A percentile compares a stretch with the other conserved stretches of the same genome.
Evolutionary conservation across 2,113 vertebrate genomes (phyloP).

Genomic region (Tapirus terrestris): DNA sequence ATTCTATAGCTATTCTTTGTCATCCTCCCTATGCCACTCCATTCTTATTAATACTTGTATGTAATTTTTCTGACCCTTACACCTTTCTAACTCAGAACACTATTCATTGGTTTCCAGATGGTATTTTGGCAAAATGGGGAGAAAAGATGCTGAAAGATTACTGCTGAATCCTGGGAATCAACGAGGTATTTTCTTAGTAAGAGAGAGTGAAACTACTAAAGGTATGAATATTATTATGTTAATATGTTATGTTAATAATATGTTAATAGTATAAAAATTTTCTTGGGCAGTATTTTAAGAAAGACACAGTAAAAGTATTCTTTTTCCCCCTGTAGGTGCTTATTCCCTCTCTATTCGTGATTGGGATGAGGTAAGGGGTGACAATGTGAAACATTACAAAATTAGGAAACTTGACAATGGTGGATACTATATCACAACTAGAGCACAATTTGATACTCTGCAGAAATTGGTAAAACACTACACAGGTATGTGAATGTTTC

Average conservation of each 20-base stretch:
- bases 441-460: constrained; percentile 97
- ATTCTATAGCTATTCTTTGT: neutral
- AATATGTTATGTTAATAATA: neutral
- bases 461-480: constrained; percentile 99
- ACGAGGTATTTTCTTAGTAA: constrained; percentile 95
- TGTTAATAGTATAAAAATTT: neutral
- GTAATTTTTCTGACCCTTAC: constrained; percentile 26
- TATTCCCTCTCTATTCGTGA: constrained; percentile 98
- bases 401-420: constrained; percentile 99
- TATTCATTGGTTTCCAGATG: constrained; percentile 88
- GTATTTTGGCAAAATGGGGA: constrained; percentile 99
- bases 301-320: accelerated
- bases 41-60: neutral
- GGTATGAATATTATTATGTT: constrained; percentile 84
- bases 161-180: constrained; percentile 96
- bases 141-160: constrained; percentile 97
- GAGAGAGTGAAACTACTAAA: constrained; percentile 99
- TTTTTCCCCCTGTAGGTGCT: constrained; percentile 89
- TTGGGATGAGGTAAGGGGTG: constrained; percentile 97
- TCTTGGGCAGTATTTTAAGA: neutral
- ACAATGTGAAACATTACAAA: constrained; percentile 99
- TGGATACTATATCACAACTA: constrained; percentile 98
- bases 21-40: neutral
- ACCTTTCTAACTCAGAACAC: neutral
- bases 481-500: constrained; percentile 89